Evolutionary conservation across 2,113 vertebrate species (phyloP), one percentile per base, ranked within the genome.

Genomic region (Fulica atra): DNA sequence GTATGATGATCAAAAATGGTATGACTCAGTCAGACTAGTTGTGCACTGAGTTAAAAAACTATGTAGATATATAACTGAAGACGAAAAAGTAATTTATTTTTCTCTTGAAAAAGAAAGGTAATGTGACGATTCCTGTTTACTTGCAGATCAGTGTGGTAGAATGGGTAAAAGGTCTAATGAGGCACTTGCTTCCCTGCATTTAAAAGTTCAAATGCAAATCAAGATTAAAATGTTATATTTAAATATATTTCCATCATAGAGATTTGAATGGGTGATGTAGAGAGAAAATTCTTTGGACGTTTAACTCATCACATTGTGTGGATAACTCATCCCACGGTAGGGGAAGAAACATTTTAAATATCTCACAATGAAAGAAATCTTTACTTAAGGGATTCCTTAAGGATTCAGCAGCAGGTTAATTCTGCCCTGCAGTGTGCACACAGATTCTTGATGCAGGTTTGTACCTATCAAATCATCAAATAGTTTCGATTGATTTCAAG

Each of bases 191-290:
- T 91, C 80, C 46, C 68, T 33, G 31, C 16, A 15, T 77, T 87
- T 85, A 38, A 38, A 74, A 92, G 81, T 86, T 90, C 59, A 88
- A 85, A 95, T 93, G 76, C 92, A 90, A 90, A 95, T 50, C 79
- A 65, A 83, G 64, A 93, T 76, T 56, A 69, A 95, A 93, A 95
- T 89, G 18, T 61, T 85, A 10, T 42, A 82, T 95, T 91, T 82
- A 48, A 94, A 96, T 95, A 33, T 40, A 66, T 94, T 94, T 92
- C 63, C 71, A 65, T 90, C 40, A 5, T 10, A 18, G n/a, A 66
- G 24, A 92, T 95, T 93, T 94, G 82, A 93, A 83, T 90, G 83
- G n/a, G 54, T 92, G 36, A 65, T 87, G 80, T 73, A 64, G 38
- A 73, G 70, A 46, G 33, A 57, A 87, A 57, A 54, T 80, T 50